A percentile compares a stretch with the other conserved stretches of the same genome.
These are phyloP conservation scores for Lophius americanus DNA, from an alignment of 2,797 vertebrate species.

Conservation along the genomic window DNA sequence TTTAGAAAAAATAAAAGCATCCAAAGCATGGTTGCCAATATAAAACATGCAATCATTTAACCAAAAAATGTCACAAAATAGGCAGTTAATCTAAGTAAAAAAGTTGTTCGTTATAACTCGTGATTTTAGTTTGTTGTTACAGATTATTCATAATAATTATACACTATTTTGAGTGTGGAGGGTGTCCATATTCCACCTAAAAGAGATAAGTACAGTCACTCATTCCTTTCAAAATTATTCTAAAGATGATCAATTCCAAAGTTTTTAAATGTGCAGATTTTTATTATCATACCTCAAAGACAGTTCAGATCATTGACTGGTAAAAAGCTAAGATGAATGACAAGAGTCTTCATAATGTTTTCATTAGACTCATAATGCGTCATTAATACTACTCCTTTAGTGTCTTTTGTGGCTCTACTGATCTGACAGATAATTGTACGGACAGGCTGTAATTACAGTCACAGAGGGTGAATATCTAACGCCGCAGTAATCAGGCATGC, in stretches of 20 bases:
- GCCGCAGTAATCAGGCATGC: too few relatives aligned
- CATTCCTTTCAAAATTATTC: neutral
- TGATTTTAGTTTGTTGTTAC: neutral
- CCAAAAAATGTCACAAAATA: neutral
- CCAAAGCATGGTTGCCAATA: neutral
- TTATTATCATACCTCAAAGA: conserved; percentile 2
- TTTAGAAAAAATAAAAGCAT: conserved; percentile 1
- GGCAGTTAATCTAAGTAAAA: too few relatives aligned
- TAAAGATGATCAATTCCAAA: neutral
- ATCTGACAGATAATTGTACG: neutral
- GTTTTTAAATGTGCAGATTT: neutral
- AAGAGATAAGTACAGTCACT: neutral
- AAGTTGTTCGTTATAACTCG: neutral
- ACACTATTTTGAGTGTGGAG: neutral
- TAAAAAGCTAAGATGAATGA: conserved; percentile 2
- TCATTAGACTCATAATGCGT: neutral
- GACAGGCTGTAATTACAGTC: neutral
- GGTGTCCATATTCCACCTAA: neutral
- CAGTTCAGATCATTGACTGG: conserved; percentile 23
- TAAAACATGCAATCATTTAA: neutral
- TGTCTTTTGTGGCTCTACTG: conserved; percentile 1
- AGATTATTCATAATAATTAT: neutral
- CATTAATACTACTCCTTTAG: neutral
- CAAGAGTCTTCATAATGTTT: neutral
- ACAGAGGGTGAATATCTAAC: too few relatives aligned